A percentile compares a stretch with the other conserved stretches of the same genome.
Evolutionary conservation across 2,888 invertebrate genomes (phyloP).

Genomic region (Sminthurinus aureus): DNA sequence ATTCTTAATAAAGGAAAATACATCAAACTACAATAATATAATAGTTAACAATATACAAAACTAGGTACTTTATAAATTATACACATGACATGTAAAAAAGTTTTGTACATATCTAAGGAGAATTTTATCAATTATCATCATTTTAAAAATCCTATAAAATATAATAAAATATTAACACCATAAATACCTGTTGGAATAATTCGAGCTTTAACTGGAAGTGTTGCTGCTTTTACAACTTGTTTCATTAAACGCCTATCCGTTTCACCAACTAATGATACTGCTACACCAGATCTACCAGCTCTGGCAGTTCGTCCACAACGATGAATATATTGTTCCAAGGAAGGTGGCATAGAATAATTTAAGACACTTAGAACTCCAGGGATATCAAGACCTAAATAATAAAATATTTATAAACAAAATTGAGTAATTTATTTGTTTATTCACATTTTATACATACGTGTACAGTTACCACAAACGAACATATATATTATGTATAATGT

Average conservation of each 20-base stretch:
- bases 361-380: slow-evolving; percentile 69
- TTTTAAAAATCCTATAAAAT: no score
- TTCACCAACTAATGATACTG: slow-evolving; percentile 95
- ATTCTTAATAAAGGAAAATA: no score
- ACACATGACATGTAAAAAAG: background rate
- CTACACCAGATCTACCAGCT: slow-evolving; percentile 91
- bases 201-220: slow-evolving; percentile 84
- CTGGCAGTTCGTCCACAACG: slow-evolving; percentile 94
- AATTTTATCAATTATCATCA: background rate
- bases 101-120: background rate
- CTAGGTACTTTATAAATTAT: no score
- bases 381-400: slow-evolving; percentile 54
- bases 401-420: no score
- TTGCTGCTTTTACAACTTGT: slow-evolving; percentile 86
- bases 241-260: slow-evolving; percentile 89
- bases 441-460: no score
- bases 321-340: slow-evolving; percentile 96
- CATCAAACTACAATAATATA: no score
- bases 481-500: no score
- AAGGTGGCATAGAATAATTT: slow-evolving; percentile 94
- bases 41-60: background rate
- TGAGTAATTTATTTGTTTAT: no score
- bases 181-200: slow-evolving; percentile 75
- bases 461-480: no score
- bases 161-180: slow-evolving; percentile 12